A percentile compares a stretch with the other conserved stretches of the same genome.
Evolutionary conservation across 2,797 vertebrate species (phyloP).

Genomic region (Pangasius krempfi): DNA sequence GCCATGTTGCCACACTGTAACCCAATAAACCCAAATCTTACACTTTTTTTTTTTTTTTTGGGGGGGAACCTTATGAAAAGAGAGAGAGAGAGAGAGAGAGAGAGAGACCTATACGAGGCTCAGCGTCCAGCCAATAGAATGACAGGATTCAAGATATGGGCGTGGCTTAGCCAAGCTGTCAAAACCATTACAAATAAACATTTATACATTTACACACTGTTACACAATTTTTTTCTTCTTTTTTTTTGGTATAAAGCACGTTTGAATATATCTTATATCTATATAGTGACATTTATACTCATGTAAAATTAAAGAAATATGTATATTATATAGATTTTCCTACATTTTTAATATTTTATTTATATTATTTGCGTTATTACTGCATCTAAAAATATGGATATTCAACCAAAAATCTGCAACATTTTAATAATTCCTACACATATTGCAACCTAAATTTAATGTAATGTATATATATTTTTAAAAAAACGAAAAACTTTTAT

Average conservation of each 20-base stretch:
- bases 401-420: not conserved
- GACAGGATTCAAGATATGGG: constrained; percentile 67
- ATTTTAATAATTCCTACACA: not conserved
- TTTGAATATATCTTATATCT: not conserved
- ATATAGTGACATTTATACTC: not conserved
- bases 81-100: constrained; percentile 50
- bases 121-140: constrained; percentile 84
- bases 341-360: not conserved
- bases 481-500: too few species aligned
- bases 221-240: not conserved
- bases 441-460: not conserved
- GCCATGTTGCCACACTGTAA: constrained; percentile 98
- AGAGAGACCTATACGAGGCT: constrained; percentile 75
- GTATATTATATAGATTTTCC: too few species aligned
- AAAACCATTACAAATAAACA: constrained; percentile 73
- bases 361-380: not conserved
- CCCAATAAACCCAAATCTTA: constrained; percentile 94
- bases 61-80: constrained; percentile 81
- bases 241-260: not conserved
- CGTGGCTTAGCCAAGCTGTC: constrained; percentile 86
- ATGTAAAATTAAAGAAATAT: not conserved
- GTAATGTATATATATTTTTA: not conserved
- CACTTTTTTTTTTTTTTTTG: constrained; percentile 73
- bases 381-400: not conserved
- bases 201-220: not conserved